Conservation (phyloP, 2,113 vertebrate genomes). For the Bungarus multicinctus region DNA sequence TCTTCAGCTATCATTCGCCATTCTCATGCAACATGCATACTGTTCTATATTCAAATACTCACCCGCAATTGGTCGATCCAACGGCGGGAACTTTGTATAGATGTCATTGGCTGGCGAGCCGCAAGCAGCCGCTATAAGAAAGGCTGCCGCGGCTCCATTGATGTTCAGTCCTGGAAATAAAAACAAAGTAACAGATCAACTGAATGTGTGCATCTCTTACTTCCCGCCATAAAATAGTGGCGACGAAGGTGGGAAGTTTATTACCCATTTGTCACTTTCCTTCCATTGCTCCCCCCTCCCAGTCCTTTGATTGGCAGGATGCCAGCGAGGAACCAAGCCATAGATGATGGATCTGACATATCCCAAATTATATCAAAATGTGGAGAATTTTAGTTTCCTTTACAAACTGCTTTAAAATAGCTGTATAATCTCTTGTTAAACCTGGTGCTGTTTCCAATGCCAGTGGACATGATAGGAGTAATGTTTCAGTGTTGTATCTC, state of each 20-base stretch:
- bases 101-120: too few relatives aligned
- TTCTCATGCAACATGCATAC: background rate
- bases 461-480: conserved; percentile 39
- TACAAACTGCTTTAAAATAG: background rate
- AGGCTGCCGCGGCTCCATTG: too few relatives aligned
- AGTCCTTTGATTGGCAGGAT: background rate
- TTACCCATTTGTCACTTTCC: background rate
- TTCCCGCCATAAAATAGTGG: too few relatives aligned
- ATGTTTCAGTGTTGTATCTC: conserved; percentile 53
- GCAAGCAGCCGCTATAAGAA: too few relatives aligned
- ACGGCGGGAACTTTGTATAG: too few relatives aligned
- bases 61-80: too few relatives aligned
- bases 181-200: too few relatives aligned
- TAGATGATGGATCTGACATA: background rate
- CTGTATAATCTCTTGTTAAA: conserved; percentile 16
- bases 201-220: too few relatives aligned
- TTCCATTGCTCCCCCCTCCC: background rate
- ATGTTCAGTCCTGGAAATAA: too few relatives aligned
- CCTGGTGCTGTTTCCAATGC: conserved; percentile 7
- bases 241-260: too few relatives aligned
- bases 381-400: background rate
- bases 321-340: too few relatives aligned
- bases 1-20: background rate
- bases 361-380: conserved; percentile 23
- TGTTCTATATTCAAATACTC: too few relatives aligned